phyloP scores from a whole-genome alignment of 30 jellyfish, hydroid and myxozoan species.

The Catostylus mosaicus region DNA sequence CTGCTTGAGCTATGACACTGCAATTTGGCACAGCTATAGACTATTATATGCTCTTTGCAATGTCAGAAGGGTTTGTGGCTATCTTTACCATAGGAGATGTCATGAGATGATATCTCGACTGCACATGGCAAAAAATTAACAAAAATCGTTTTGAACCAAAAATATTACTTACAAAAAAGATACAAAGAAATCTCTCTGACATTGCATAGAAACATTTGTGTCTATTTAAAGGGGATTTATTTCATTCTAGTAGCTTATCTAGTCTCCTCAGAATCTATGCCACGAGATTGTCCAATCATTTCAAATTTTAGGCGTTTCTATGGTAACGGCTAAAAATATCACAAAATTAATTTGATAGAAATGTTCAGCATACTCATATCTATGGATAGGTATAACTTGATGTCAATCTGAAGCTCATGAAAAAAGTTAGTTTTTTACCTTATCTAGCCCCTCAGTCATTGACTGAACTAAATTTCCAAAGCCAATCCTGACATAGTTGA shows the following conservation, averaged over 20 bases:
- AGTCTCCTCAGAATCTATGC: neutral
- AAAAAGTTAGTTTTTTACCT: constrained; percentile 1
- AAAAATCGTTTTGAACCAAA: too few relatives aligned
- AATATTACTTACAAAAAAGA: neutral
- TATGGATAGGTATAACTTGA: neutral
- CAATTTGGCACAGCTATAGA: neutral
- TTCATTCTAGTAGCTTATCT: neutral
- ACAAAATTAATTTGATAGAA: neutral
- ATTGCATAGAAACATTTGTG: neutral
- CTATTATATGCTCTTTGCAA: neutral
- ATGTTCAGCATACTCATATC: neutral
- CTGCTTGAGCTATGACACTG: too few relatives aligned
- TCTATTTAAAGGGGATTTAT: neutral
- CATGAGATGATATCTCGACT: neutral
- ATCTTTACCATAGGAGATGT: neutral
- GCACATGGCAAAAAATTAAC: neutral
- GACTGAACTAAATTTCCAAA: too few relatives aligned
- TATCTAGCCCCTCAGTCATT: too few relatives aligned
- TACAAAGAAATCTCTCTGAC: neutral
- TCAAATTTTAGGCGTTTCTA: neutral
- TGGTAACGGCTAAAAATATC: neutral
- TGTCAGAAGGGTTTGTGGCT: constrained; percentile 15
- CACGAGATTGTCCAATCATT: neutral
- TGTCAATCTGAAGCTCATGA: neutral
- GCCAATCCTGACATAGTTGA: too few relatives aligned